Conservation (phyloP, 2,113 vertebrate genomes). For the Urocolius indicus region DNA sequence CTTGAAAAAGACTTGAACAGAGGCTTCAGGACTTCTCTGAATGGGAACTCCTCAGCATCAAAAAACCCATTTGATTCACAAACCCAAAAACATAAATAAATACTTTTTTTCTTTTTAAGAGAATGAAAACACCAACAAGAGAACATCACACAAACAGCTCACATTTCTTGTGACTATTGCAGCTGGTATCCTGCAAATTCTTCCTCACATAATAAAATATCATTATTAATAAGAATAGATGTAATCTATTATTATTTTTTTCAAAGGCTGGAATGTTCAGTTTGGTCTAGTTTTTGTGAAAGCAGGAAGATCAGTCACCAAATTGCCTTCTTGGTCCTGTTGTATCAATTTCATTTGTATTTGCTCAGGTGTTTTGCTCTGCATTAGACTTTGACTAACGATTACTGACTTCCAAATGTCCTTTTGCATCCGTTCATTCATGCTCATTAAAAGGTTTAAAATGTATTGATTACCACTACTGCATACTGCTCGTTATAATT, state of each 20-base stretch:
- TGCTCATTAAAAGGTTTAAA: background rate
- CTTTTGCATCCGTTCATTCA: conserved; percentile 15
- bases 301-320: background rate
- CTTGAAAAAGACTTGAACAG: background rate
- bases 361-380: background rate
- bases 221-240: background rate
- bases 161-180: background rate
- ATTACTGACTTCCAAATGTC: background rate
- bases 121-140: background rate
- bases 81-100: background rate
- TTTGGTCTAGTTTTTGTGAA: background rate
- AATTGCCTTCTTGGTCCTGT: background rate
- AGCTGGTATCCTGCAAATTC: background rate
- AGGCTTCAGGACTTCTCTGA: background rate
- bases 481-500: conserved; percentile 6
- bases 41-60: background rate
- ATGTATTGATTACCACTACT: background rate
- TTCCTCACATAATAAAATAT: background rate
- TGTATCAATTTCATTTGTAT: background rate
- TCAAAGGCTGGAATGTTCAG: background rate
- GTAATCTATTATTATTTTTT: background rate
- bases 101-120: no score
- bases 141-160: background rate
- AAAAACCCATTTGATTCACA: background rate
- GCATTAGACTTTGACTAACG: background rate